Evolutionary conservation across 2,888 invertebrate species (phyloP).

Genomic region (Diaperis boleti): DNA sequence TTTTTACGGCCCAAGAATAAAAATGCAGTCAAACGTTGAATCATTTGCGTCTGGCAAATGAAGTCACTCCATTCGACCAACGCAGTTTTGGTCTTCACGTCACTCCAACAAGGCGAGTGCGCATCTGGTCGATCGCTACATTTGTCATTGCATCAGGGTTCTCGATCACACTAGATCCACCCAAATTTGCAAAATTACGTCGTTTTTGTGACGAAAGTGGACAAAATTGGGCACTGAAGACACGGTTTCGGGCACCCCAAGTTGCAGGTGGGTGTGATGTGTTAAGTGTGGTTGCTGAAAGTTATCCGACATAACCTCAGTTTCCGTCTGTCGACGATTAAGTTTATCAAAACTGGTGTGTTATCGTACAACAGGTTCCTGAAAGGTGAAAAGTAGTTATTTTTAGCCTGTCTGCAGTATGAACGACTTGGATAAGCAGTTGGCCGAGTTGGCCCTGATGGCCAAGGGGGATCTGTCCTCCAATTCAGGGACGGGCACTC

Average conservation of each 20-base stretch:
- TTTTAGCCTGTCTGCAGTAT: conserved; percentile 57
- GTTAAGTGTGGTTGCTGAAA: neutral
- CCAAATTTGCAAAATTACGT: neutral
- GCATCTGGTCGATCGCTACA: conserved; percentile 6
- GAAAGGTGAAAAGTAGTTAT: neutral
- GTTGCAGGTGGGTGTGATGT: too few species aligned
- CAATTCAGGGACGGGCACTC: conserved; percentile 58
- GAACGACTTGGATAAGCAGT: conserved; percentile 78
- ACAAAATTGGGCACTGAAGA: neutral
- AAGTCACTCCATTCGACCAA: conserved; percentile 5
- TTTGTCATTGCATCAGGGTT: conserved; percentile 11
- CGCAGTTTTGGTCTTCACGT: neutral
- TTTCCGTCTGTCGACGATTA: neutral
- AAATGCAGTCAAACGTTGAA: conserved; percentile 13
- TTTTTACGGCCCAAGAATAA: neutral
- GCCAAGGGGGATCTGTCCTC: conserved; percentile 66
- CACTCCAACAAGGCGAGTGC: neutral
- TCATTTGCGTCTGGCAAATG: conserved; percentile 23
- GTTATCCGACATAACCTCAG: conserved; percentile 7
- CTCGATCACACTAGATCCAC: conserved; percentile 6
- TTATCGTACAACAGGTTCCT: neutral
- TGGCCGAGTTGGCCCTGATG: conserved; percentile 76
- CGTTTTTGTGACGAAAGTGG: conserved; percentile 1
- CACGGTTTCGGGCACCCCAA: too few species aligned
- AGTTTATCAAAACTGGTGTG: neutral